phyloP scores from a whole-genome alignment of 2,797 vertebrate genomes.

The Oreochromis grahami region DNA sequence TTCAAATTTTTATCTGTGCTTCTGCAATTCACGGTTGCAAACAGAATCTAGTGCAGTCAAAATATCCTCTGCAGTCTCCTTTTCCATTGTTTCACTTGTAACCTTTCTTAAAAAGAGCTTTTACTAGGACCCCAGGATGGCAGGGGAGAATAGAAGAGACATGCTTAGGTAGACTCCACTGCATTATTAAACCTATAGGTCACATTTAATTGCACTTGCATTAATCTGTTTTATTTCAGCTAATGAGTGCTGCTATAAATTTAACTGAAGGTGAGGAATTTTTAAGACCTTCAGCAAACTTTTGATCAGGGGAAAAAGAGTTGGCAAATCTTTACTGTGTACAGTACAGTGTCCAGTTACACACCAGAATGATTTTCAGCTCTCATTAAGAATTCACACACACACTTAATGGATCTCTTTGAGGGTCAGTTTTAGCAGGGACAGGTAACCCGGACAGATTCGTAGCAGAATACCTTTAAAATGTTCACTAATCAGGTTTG shows the following conservation, averaged over 20 bases:
- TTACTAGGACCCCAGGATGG: conserved; percentile 49
- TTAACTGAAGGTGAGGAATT: conserved; percentile 84
- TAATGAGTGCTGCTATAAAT: conserved; percentile 81
- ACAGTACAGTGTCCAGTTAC: conserved; percentile 82
- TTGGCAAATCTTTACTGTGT: conserved; percentile 78
- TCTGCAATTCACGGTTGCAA: conserved; percentile 3
- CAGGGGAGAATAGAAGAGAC: conserved; percentile 61
- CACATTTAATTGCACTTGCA: conserved; percentile 79
- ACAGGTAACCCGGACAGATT: background rate
- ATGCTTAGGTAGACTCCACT: conserved; percentile 66
- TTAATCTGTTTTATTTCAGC: conserved; percentile 83
- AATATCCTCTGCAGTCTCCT: conserved; percentile 14
- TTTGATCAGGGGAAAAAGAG: conserved; percentile 78
- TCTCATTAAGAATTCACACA: conserved; percentile 77
- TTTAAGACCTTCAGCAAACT: conserved; percentile 80
- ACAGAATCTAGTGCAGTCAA: conserved; percentile 32
- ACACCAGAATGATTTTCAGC: conserved; percentile 71
- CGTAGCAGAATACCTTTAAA: background rate
- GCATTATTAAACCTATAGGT: conserved; percentile 73
- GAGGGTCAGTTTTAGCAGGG: background rate
- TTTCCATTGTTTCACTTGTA: conserved; percentile 26
- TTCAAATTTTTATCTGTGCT: background rate
- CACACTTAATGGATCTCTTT: conserved; percentile 43
- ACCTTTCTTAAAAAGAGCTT: conserved; percentile 37
- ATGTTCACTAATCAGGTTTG: background rate